Percentiles rank a stretch among this genome's conserved stretches.
These are phyloP conservation scores for Stichopus horrens DNA, from an alignment of 53 echinoderm and acorn worm species.

Conservation along the genomic window DNA sequence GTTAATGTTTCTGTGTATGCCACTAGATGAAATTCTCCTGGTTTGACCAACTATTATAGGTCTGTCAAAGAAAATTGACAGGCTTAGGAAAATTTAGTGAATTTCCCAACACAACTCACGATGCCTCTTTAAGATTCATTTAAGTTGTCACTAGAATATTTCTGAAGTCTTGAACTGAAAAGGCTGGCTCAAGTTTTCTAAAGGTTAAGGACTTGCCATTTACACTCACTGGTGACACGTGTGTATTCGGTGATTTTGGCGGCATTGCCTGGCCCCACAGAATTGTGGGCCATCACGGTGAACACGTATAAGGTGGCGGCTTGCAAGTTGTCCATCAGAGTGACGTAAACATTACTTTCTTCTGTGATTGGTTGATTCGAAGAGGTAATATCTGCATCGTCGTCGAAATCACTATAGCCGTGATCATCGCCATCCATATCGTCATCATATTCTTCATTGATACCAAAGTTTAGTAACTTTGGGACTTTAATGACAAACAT, in stretches of 20 bases:
- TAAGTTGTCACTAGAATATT: too few species aligned
- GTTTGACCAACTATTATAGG: too few species aligned
- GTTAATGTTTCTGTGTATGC: too few species aligned
- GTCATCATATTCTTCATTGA: constrained; percentile 19
- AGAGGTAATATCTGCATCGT: neutral
- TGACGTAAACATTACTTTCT: neutral
- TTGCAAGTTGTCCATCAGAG: constrained; percentile 42
- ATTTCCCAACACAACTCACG: too few species aligned
- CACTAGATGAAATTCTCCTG: too few species aligned
- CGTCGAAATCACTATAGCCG: neutral
- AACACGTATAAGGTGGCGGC: constrained; percentile 72
- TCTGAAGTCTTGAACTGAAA: too few species aligned
- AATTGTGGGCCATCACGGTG: constrained; percentile 57
- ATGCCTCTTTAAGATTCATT: too few species aligned
- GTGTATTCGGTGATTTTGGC: constrained; percentile 59
- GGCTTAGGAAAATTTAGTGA: too few species aligned
- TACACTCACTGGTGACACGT: constrained; percentile 52
- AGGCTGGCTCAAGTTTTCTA: too few species aligned
- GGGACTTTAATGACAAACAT: neutral
- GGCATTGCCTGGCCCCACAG: constrained; percentile 55
- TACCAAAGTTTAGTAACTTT: neutral
- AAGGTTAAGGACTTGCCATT: neutral
- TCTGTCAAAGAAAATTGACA: too few species aligned
- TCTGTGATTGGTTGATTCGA: neutral
- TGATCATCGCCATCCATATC: neutral